Base-by-base conservation (phyloP, 2,113 vertebrate genomes). In the Thymallus thymallus region DNA sequence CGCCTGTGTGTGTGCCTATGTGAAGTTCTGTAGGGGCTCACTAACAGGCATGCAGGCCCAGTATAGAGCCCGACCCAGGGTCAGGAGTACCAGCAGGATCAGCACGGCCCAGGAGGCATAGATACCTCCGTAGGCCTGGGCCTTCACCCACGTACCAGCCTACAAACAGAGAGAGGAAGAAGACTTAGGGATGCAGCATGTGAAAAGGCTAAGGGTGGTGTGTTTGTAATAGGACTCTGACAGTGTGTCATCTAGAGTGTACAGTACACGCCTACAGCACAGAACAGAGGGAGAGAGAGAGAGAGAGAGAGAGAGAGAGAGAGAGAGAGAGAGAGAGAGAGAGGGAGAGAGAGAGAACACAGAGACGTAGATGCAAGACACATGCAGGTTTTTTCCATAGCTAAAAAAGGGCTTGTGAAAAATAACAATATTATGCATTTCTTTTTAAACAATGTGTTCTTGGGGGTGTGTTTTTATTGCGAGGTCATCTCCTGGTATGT, bases 21-120 rank as follows among this genome's bases (percentile, higher is more conserved):
- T 90, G 90, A 92, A 92, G 89, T 79, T 92, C 85, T 94, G 91
- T 65, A 93, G 86, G 30, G 93, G 93, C 77, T 92, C 90, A 88
- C 93, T 94, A 86, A 93, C 92, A 82, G 91, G 85, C 90, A 95
- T 91, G 89, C 96, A 96, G 81, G 92, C 93, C 96, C 96, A 97
- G 87, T 97, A 96, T 65, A 94, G 92, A 23, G 93, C 96, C 80
- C 96, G 94, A 30, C 92, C 94, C 76, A 97, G 84, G 79, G 93
- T 95, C 75, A 94, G 76, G 72, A 96, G 77, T 12, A 94, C 93
- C 90, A 96, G 90, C 69, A 96, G 88, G 75, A 96, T 93, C 79
- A 95, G 85, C 77, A 89, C 86, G 3, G 93, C 95, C 96, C 96
- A 97, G 14, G 94, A 92, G 68, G 94, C 95, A 63, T 96, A 96